Evolutionary conservation across 2,888 invertebrate genomes (phyloP), one percentile per base, ranked within the genome.

Genomic region (Drosophila suboccidentalis): DNA sequence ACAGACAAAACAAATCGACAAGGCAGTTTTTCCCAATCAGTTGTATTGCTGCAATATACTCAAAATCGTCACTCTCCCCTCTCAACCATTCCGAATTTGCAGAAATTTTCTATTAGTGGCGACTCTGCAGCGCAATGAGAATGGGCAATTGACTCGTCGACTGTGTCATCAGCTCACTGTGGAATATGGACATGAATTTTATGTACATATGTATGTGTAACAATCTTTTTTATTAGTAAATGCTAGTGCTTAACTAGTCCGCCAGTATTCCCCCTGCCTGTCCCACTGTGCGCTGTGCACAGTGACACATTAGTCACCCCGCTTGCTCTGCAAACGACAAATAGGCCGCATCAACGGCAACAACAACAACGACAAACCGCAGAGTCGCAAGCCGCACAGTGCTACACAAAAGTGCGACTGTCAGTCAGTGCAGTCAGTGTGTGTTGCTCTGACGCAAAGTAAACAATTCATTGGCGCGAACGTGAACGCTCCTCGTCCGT

Each of bases 1-100:
- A 60, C 43, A 43, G 50, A 67, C 75, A 78, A 75, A 82, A 77
- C 77, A 82, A 73, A 72, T 54, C 67, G 39, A 39, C 47, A 34
- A 47, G 44, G 41, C 68, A 57, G 36, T 32, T 74, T 55, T 34
- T 17, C 53, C 41, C 61, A 61, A 47, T 61, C 50, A 55, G 36
- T 38, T 29, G 44, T 34, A 54, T 49, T 67, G 29, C 55, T 47
- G 62, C 66, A 51, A 46, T 62, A 43, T 19, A 38, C 29, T 29
- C 29, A 38, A 44, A 54, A 44, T 49, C 39, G 26, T 13, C 41
- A 34, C 22, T 41, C 5, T 43, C 15, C 9, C 34, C 41, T n/a
- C 32, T 44, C 17, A 22, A 17, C 34, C 29, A 26, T 36, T 11
- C 22, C 46, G 15, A 44, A 36, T 49, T 57, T 19, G 38, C 29